phyloP scores from a whole-genome alignment of 2,888 invertebrate species.

The Brassicogethes aeneus region DNA sequence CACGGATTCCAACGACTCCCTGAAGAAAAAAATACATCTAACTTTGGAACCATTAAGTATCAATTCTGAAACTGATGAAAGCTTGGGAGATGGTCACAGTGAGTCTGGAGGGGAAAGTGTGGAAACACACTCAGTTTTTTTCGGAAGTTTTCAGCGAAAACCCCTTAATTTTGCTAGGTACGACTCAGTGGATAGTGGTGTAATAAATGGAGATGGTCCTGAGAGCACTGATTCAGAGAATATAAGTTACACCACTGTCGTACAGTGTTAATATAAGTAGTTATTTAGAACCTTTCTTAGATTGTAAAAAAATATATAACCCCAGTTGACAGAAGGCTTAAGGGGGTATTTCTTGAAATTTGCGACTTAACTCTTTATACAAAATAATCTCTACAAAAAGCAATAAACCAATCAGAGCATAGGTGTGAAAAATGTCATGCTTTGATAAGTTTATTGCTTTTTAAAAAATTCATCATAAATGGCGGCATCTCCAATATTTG shows the following conservation, averaged over 20 bases:
- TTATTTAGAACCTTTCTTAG: too few species aligned
- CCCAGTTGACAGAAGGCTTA: too few species aligned
- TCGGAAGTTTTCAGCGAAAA: constrained; percentile 57
- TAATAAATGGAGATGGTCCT: constrained; percentile 31
- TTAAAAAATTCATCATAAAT: too few species aligned
- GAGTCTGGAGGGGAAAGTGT: constrained; percentile 83
- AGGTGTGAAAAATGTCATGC: too few species aligned
- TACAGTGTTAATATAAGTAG: constrained; percentile 17
- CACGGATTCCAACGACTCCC: constrained; percentile 64
- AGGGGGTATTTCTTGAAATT: too few species aligned
- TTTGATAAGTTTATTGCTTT: too few species aligned
- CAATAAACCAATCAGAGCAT: too few species aligned
- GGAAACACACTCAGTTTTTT: constrained; percentile 80
- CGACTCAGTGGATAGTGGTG: constrained; percentile 39
- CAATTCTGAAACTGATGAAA: constrained; percentile 67
- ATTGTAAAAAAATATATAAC: too few species aligned
- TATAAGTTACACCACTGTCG: constrained; percentile 41
- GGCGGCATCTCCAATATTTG: too few species aligned
- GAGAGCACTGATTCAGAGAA: constrained; percentile 42
- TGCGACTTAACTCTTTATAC: too few species aligned
- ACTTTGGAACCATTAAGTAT: constrained; percentile 18
- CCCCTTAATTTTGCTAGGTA: constrained; percentile 15
- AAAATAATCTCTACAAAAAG: too few species aligned
- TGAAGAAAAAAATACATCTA: constrained; percentile 31
- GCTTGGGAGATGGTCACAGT: constrained; percentile 71